phyloP scores from a whole-genome alignment of 1,140 invertebrate species.

The Solenopsis fugax region DNA sequence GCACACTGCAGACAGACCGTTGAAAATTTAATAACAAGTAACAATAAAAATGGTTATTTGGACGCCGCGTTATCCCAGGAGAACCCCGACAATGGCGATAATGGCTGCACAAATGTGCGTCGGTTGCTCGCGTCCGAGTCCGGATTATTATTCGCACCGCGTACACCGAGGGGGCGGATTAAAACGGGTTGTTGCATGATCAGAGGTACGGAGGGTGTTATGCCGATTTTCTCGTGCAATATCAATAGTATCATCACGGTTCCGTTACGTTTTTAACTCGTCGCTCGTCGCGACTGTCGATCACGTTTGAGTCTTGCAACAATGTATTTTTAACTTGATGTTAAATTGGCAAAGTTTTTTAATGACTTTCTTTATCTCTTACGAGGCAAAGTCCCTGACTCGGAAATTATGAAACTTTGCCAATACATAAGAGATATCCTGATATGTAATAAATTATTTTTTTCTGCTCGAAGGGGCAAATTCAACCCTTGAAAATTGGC shows the following conservation, averaged over 20 bases:
- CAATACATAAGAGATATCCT: no score
- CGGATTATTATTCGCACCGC: conserved; percentile 67
- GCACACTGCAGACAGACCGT: conserved; percentile 36
- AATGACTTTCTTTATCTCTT: not conserved
- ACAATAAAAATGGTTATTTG: conserved; percentile 70
- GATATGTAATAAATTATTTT: no score
- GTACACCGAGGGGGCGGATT: conserved; percentile 26
- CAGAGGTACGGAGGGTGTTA: conserved; percentile 1
- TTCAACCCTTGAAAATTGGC: no score
- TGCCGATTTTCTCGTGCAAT: conserved; percentile 8
- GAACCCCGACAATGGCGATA: conserved; percentile 55
- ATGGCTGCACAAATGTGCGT: conserved; percentile 54
- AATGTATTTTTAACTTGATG: not conserved
- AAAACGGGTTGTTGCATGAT: conserved; percentile 26
- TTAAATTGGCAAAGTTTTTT: not conserved
- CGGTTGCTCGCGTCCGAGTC: conserved; percentile 54
- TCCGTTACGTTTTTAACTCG: conserved; percentile 31
- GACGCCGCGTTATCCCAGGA: conserved; percentile 53
- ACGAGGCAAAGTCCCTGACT: no score
- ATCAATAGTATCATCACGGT: conserved; percentile 56
- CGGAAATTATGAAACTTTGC: no score
- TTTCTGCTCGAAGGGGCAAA: no score
- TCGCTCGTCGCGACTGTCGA: no score
- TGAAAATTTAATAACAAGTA: conserved; percentile 66
- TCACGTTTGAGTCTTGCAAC: not conserved